Conservation (phyloP, 2,113 vertebrate species). For the Formicarius rufipectus region DNA sequence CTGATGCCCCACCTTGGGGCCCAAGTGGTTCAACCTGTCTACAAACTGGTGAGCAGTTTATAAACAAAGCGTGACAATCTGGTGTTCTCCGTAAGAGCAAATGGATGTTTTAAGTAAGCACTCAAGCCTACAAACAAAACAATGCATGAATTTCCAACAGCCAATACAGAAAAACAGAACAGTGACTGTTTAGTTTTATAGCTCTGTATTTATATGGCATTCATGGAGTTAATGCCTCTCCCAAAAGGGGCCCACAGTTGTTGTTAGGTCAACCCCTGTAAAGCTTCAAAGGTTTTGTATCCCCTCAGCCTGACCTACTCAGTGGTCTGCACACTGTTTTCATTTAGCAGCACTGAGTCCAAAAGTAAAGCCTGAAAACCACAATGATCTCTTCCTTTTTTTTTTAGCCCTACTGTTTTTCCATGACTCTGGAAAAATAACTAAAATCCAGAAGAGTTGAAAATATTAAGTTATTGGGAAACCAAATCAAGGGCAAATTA, state of each 20-base stretch:
- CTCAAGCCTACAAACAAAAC: background rate
- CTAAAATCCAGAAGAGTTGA: slow-evolving; percentile 42
- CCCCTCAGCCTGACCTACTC: slow-evolving; percentile 76
- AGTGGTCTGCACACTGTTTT: slow-evolving; percentile 77
- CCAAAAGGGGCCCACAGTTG: slow-evolving; percentile 79
- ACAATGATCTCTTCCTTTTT: slow-evolving; percentile 48
- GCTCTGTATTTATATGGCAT: slow-evolving; percentile 60
- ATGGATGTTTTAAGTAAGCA: background rate
- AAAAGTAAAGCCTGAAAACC: slow-evolving; percentile 75
- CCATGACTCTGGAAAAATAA: slow-evolving; percentile 65
- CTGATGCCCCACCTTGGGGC: slow-evolving; percentile 26
- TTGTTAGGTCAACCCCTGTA: slow-evolving; percentile 86
- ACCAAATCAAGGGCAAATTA: slow-evolving; percentile 1
- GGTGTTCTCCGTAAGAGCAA: background rate
- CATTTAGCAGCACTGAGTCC: slow-evolving; percentile 73
- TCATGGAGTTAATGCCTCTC: slow-evolving; percentile 73
- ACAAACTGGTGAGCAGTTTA: background rate
- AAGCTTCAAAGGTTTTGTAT: slow-evolving; percentile 88
- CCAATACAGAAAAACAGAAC: background rate
- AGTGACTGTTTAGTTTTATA: background rate
- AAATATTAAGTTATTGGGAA: slow-evolving; percentile 16
- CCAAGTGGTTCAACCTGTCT: slow-evolving; percentile 20
- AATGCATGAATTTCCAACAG: background rate
- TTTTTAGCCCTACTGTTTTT: slow-evolving; percentile 50
- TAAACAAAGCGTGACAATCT: background rate